phyloP scores from a whole-genome alignment of 2,888 invertebrate genomes.

The Aelia acuminata region DNA sequence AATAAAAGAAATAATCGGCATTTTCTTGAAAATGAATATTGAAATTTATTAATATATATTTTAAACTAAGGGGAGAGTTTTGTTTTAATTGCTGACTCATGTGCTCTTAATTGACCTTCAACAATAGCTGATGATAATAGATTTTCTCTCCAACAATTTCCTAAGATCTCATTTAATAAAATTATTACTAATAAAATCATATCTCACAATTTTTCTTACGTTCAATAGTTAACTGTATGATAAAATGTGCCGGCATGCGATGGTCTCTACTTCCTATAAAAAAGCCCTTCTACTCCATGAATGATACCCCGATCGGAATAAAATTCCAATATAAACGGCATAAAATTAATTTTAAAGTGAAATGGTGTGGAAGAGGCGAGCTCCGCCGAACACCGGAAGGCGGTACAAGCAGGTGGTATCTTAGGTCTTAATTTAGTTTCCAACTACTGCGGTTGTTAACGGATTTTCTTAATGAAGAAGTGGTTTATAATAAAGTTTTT shows the following conservation, averaged over 20 bases:
- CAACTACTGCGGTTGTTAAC: neutral
- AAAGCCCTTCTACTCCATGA: neutral
- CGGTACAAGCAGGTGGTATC: neutral
- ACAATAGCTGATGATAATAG: neutral
- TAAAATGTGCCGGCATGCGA: neutral
- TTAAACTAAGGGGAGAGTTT: neutral
- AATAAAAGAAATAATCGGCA: neutral
- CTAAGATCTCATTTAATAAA: neutral
- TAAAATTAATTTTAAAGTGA: conserved; percentile 31
- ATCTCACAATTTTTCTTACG: neutral
- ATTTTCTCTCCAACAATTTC: neutral
- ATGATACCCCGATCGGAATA: neutral
- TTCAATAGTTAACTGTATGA: neutral
- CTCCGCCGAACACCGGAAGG: neutral
- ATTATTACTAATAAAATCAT: neutral
- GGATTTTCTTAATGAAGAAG: neutral
- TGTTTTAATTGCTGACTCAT: conserved; percentile 33
- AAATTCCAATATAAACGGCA: neutral
- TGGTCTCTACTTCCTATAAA: neutral
- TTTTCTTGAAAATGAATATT: neutral
- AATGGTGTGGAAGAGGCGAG: neutral
- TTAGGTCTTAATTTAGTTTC: neutral
- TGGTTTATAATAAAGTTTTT: neutral
- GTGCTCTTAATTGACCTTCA: neutral
- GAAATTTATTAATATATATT: neutral